Conservation (phyloP, 2,113 vertebrate genomes). For the Tursiops truncatus region DNA sequence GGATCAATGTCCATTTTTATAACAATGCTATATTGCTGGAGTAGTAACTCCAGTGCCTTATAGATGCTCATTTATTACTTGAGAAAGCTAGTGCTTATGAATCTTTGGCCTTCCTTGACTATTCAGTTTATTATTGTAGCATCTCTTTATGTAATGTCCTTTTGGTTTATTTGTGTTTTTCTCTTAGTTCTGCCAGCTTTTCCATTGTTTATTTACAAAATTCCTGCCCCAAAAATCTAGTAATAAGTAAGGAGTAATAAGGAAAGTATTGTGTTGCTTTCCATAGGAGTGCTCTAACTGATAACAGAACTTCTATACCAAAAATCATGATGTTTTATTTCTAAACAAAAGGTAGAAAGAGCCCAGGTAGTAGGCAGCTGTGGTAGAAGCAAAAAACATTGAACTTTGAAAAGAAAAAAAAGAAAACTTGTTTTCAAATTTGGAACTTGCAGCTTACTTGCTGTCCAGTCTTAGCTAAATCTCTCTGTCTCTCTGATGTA, state of each 20-base stretch:
- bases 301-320: conserved; percentile 14
- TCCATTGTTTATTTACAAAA: conserved; percentile 32
- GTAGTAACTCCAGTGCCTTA: not conserved
- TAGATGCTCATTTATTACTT: not conserved
- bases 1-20: not conserved
- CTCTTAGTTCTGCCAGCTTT: not conserved
- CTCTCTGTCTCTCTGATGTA: not conserved
- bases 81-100: not conserved
- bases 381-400: not conserved
- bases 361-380: not conserved
- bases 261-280: not conserved
- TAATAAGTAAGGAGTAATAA: not conserved
- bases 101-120: not conserved
- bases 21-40: not conserved
- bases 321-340: not conserved
- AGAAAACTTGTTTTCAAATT: not conserved
- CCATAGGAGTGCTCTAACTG: not conserved
- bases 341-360: conserved; percentile 17
- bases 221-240: not conserved
- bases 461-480: not conserved
- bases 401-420: not conserved
- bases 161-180: conserved; percentile 51
- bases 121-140: not conserved
- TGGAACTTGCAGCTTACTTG: not conserved
- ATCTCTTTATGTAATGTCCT: conserved; percentile 21